These are phyloP conservation scores for Polietes domitor DNA, from an alignment of 2,888 invertebrate genomes.

Conservation along the genomic window DNA sequence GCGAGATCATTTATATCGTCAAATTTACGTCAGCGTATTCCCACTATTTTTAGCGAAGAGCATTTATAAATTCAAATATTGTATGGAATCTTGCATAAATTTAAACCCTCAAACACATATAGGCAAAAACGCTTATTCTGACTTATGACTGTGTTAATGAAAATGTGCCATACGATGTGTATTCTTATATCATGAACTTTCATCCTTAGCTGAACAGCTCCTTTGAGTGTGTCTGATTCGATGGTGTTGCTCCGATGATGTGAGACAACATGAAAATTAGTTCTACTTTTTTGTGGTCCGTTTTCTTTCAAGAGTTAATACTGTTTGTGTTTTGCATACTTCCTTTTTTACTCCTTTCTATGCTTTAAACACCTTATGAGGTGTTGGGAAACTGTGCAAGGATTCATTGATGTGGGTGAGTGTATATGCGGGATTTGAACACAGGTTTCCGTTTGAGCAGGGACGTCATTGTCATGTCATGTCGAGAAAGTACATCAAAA, in stretches of 20 bases:
- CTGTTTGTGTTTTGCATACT: background rate
- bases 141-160: background rate
- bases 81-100: too few species aligned
- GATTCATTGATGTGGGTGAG: background rate
- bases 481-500: background rate
- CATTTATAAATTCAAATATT: too few species aligned
- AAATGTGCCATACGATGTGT: background rate
- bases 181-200: background rate
- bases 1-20: too few species aligned
- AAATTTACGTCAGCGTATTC: too few species aligned
- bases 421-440: background rate
- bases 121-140: too few species aligned
- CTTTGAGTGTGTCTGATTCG: background rate
- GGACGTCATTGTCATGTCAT: background rate
- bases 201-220: background rate
- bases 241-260: constrained; percentile 9
- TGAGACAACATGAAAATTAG: constrained; percentile 53
- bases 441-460: background rate
- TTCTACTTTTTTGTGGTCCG: constrained; percentile 25
- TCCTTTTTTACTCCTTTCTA: background rate
- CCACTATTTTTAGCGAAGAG: too few species aligned
- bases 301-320: background rate
- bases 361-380: background rate
- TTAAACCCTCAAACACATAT: too few species aligned
- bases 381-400: background rate